Conservation (phyloP, 2,797 vertebrate genomes). For the Otolemur crassicaudatus region DNA sequence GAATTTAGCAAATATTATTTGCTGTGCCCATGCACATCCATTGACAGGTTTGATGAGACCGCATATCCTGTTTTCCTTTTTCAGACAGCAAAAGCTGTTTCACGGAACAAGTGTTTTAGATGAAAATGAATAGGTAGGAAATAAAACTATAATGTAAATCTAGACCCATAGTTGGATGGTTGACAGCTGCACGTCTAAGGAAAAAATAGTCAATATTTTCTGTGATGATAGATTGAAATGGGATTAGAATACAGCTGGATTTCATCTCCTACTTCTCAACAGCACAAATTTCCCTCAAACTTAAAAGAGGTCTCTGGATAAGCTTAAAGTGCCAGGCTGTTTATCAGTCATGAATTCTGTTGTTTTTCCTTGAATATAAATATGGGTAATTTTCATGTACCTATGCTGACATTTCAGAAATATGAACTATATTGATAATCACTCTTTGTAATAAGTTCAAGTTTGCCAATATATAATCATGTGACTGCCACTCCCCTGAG, state of each 20-base stretch:
- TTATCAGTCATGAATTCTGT: neutral
- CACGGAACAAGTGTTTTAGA: constrained; percentile 73
- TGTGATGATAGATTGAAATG: constrained; percentile 64
- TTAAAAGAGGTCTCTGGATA: constrained; percentile 5
- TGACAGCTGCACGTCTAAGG: constrained; percentile 70
- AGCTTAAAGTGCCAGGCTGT: neutral
- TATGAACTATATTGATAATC: constrained; percentile 17
- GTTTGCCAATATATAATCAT: neutral
- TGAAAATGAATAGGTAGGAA: constrained; percentile 81
- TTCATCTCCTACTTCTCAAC: constrained; percentile 44
- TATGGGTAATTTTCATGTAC: neutral
- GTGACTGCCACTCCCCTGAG: neutral
- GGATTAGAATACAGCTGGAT: constrained; percentile 67
- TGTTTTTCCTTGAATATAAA: neutral
- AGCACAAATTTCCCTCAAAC: constrained; percentile 30
- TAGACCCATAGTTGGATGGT: constrained; percentile 48
- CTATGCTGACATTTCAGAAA: constrained; percentile 46
- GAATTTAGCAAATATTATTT: constrained; percentile 58
- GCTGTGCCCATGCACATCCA: neutral
- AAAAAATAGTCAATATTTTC: constrained; percentile 72
- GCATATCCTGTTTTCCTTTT: constrained; percentile 58
- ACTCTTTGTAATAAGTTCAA: neutral
- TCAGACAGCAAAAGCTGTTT: constrained; percentile 66
- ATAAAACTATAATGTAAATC: constrained; percentile 75
- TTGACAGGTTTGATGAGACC: constrained; percentile 58